phyloP scores from a whole-genome alignment of 2,113 vertebrate genomes.

The Bujurquina vittata region DNA sequence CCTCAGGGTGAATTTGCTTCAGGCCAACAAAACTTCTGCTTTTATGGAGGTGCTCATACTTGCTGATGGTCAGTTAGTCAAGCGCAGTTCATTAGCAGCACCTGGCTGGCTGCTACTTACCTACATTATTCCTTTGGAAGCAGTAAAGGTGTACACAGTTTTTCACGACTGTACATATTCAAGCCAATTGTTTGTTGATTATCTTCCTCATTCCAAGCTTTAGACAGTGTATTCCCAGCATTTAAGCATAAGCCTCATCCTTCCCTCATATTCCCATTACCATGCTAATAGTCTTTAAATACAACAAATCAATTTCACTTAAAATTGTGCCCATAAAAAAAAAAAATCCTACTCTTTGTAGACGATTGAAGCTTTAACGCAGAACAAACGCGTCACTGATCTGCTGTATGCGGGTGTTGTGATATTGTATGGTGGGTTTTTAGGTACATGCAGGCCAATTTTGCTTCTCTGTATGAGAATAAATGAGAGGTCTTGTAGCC shows the following conservation, averaged over 20 bases:
- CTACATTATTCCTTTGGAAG: background rate
- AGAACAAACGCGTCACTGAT: background rate
- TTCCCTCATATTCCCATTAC: background rate
- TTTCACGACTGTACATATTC: background rate
- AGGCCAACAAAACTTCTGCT: background rate
- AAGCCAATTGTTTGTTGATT: background rate
- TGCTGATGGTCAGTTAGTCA: background rate
- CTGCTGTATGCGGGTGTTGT: background rate
- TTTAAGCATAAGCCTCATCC: background rate
- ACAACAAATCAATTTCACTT: background rate
- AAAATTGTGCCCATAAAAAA: background rate
- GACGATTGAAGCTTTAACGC: background rate
- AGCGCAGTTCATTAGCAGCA: background rate
- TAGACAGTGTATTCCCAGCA: background rate
- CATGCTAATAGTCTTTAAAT: background rate
- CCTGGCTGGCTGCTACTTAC: background rate
- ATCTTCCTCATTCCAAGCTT: background rate
- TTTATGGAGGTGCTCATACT: background rate
- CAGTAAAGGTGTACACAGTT: background rate
- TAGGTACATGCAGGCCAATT: background rate
- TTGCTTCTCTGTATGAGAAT: background rate
- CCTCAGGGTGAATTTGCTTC: background rate
- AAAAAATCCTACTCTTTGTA: background rate
- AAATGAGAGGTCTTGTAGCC: slow-evolving; percentile 1
- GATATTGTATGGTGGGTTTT: background rate